phyloP scores from a whole-genome alignment of 2,888 invertebrate species.

The Apoderus coryli region DNA sequence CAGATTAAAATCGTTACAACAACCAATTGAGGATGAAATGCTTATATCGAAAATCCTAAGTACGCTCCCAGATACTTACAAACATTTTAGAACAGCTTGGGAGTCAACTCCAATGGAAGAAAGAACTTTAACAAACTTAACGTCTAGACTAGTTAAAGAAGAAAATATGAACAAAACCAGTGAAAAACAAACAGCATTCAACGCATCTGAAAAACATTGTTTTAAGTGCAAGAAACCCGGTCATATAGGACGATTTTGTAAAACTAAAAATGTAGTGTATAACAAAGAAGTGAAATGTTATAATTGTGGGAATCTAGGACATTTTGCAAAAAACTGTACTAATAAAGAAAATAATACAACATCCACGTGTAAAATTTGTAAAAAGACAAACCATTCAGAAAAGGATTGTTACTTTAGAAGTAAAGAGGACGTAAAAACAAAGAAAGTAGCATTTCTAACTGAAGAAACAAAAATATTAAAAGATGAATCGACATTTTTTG shows the following conservation, averaged over 20 bases:
- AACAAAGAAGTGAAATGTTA: conserved; percentile 5
- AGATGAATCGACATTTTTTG: not conserved
- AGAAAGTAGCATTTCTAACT: not conserved
- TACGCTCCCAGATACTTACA: conserved; percentile 25
- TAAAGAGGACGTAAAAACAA: not conserved
- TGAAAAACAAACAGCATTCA: conserved; percentile 10
- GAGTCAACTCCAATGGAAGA: conserved; percentile 10
- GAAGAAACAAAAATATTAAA: not conserved
- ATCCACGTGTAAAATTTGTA: too few species aligned
- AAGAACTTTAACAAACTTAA: conserved; percentile 15
- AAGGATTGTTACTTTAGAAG: conserved; percentile 3
- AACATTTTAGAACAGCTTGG: conserved; percentile 16
- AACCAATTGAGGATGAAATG: conserved; percentile 12
- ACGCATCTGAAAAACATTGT: conserved; percentile 5
- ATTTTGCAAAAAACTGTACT: conserved; percentile 8
- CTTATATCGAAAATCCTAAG: conserved; percentile 12
- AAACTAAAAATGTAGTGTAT: conserved; percentile 2
- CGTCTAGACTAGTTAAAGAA: conserved; percentile 10
- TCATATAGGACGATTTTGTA: conserved; percentile 8
- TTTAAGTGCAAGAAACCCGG: conserved; percentile 9
- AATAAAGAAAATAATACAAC: too few species aligned
- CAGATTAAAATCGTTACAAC: conserved; percentile 10
- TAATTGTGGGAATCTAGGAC: conserved; percentile 9
- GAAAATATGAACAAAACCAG: conserved; percentile 9
- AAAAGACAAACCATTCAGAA: not conserved